phyloP scores from a whole-genome alignment of 2,888 invertebrate genomes.

The Lampropteryx suffumata region DNA sequence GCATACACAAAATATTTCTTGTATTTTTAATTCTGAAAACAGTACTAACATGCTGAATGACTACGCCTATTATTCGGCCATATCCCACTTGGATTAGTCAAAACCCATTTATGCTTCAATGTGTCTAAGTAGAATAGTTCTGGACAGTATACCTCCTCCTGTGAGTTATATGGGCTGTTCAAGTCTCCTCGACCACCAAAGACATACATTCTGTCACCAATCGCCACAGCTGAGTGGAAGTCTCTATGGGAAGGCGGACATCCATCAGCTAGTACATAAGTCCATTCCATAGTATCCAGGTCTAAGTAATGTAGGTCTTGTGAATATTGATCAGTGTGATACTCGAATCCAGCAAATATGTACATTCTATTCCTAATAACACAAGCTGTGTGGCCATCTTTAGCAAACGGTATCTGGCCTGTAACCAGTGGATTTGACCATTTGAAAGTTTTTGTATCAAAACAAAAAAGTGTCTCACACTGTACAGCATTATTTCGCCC shows the following conservation, averaged over 20 bases:
- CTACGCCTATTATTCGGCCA: conserved; percentile 92
- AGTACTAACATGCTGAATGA: conserved; percentile 92
- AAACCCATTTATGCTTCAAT: conserved; percentile 86
- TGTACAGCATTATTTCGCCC: conserved; percentile 93
- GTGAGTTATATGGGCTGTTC: conserved; percentile 74
- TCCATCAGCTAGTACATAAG: conserved; percentile 84
- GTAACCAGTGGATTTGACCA: conserved; percentile 86
- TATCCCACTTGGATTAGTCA: conserved; percentile 82
- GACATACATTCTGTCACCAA: conserved; percentile 91
- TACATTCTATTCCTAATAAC: conserved; percentile 91
- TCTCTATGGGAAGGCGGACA: conserved; percentile 89
- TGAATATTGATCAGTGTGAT: conserved; percentile 90
- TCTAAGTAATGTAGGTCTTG: conserved; percentile 90
- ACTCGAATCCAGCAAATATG: conserved; percentile 96
- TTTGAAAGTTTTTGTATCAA: conserved; percentile 87
- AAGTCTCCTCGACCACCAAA: conserved; percentile 94
- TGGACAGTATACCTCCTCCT: conserved; percentile 90
- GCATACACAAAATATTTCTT: too few species aligned
- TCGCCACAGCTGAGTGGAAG: conserved; percentile 93
- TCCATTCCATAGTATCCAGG: conserved; percentile 89
- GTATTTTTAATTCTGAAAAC: too few species aligned
- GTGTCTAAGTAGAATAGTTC: conserved; percentile 90
- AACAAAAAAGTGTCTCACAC: conserved; percentile 91
- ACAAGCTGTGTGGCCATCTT: conserved; percentile 96
- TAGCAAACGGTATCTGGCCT: conserved; percentile 89